A percentile compares a stretch with the other conserved stretches of the same genome.
Evolutionary conservation across 1,140 invertebrate species (phyloP).

Genomic region (Teleogryllus occipitalis): DNA sequence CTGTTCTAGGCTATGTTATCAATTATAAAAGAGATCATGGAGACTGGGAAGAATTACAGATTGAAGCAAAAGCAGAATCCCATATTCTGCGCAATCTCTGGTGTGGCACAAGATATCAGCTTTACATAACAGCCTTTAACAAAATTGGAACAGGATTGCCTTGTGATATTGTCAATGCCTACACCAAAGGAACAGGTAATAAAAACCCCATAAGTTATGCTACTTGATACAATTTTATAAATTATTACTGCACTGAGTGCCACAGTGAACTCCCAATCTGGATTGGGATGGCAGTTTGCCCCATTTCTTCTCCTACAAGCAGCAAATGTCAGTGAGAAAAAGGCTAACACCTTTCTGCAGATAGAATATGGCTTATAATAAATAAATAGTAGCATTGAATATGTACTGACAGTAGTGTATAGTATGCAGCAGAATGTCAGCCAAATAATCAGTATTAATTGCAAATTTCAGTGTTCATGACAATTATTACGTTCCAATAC

Average conservation of each 20-base stretch:
- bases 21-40: slow-evolving; percentile 82
- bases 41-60: slow-evolving; percentile 79
- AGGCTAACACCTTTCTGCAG: no score
- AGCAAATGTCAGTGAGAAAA: no score
- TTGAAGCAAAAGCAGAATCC: slow-evolving; percentile 66
- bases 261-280: no score
- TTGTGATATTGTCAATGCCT: slow-evolving; percentile 74
- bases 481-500: neutral
- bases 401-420: no score
- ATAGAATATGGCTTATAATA: no score
- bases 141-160: slow-evolving; percentile 79
- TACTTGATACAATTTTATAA: no score
- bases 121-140: slow-evolving; percentile 83
- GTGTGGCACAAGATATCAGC: slow-evolving; percentile 78
- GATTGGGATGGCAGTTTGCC: no score
- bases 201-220: neutral
- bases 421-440: no score
- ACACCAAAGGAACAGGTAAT: slow-evolving; percentile 65
- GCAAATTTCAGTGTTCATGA: neutral
- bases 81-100: slow-evolving; percentile 70
- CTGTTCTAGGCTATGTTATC: slow-evolving; percentile 61
- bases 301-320: no score
- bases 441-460: no score
- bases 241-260: no score
- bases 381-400: no score